Base-by-base conservation (phyloP, 2,888 invertebrate genomes). In the Dorcus hopei region DNA sequence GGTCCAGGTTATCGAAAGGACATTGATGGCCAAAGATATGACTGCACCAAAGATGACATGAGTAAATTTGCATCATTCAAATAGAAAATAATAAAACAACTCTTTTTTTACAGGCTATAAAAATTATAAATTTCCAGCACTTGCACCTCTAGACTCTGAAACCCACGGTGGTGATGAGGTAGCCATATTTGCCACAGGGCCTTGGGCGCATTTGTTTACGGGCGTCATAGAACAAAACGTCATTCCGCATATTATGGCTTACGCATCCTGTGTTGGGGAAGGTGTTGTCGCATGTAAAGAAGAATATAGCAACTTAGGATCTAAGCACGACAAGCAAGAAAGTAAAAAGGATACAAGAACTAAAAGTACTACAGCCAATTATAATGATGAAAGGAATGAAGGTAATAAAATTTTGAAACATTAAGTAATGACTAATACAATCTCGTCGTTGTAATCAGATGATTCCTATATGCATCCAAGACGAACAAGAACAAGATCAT, bases 121-220 rank as follows among this genome's bases (percentile, higher is more conserved):
- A 0, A 79, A 82, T 68, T 84, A 78, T 72, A 74, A 77, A 0
- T 87, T 82, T 68, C 89, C 89, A 1, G 77, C 88, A 0, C 76
- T 86, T 0, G 82, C 85, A 0, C 90, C 90, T 0, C 78, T 85
- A 40, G 43, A 70, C 0, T 75, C 81, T 11, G 90, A 90, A 70
- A 89, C 89, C 0, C 91, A 91, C 67, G 90, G 89, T 0, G 57
- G 57, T 1, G 92, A 93, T 62, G 93, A 93, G 74, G 92, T 93
- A 0, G 85, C 86, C 0, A 87, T 93, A 0, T 91, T 85, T 75
- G 91, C 93, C 0, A 79, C 77, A 8, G 93, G 88, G 9, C 93
- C 91, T 0, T 89, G 89, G 88, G 80, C 91, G 0, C 92, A 93
- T 72, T 80, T 94, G 1, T 89, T 93, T 71, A 85, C 86, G 0